Base-by-base conservation (phyloP, 1,140 invertebrate genomes). In the Temnothorax longispinosus region DNA sequence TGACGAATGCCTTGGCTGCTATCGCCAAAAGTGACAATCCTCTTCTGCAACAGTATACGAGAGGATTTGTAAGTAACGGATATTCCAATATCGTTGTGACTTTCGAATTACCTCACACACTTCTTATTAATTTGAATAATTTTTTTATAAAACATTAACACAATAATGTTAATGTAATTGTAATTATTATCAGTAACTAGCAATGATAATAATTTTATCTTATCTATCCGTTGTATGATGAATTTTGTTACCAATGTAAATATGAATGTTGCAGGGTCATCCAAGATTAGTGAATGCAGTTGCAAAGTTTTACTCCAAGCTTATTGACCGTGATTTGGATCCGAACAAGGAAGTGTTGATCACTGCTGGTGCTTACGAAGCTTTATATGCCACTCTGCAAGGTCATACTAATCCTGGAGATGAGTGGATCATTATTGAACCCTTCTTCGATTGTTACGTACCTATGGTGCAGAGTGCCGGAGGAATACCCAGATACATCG, bases 381-480 rank as follows among this genome's bases (percentile, higher is more conserved):
- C 97, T n/a, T 94, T 99, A 0, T 99, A 97, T 94, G 97, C 97
- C 87, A 95, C 98, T 21, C 97, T 99, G 81, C 95, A 97, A 95
- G 99, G 99, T 35, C 97, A 98, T 92, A 97, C 99, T 10, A 97
- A 97, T 90, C 96, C 96, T 65, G 98, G 98, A 2, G 97, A 98
- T 95, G 98, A 99, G 95, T 98, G 99, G 86, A 99, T 99, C 87
- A 98, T 99, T 44, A 99, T 99, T 87, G 99, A 99, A 94, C 99
- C 99, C 10, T 99, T 98, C 95, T 99, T 99, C 94, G 99, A 99
- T 94, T 99, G 99, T 93, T 99, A 99, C 94, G 98, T 98, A 86
- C 98, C 99, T 2, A 99, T 99, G 98, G 97, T 99, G 1, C 96
- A 96, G 91, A 97, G 97, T 90, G 98, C 98, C 47, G 98, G 98